These are phyloP conservation scores for Drosophila kokeensis DNA, from an alignment of 2,888 invertebrate genomes.

Conservation along the genomic window DNA sequence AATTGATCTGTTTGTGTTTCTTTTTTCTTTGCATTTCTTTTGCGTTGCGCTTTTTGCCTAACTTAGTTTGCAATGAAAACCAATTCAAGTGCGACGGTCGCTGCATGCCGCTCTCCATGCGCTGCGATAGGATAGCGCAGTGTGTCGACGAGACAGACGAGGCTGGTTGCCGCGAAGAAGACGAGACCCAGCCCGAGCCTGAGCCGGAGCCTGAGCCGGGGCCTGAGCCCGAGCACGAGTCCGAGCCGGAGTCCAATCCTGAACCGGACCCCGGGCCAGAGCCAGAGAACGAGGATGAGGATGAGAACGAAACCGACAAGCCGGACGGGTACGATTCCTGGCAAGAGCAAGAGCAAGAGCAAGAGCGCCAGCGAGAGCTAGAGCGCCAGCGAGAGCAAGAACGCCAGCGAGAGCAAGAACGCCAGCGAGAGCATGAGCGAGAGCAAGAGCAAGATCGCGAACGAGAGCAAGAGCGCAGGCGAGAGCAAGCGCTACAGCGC, in stretches of 20 bases:
- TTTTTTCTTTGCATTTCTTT: constrained; percentile 44
- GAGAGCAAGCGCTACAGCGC: constrained; percentile 46
- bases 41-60: constrained; percentile 33
- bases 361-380: constrained; percentile 83
- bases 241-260: not conserved
- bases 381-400: constrained; percentile 75
- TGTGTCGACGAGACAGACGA: constrained; percentile 90
- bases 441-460: constrained; percentile 6
- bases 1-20: constrained; percentile 17
- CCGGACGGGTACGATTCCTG: not conserved
- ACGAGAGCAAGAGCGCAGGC: constrained; percentile 69
- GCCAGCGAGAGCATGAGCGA: constrained; percentile 51
- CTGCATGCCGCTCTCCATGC: constrained; percentile 86
- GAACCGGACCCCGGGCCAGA: constrained; percentile 12
- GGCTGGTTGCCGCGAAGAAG: constrained; percentile 86
- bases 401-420: constrained; percentile 83
- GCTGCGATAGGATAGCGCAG: constrained; percentile 87
- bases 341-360: constrained; percentile 12
- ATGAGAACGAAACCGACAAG: not conserved
- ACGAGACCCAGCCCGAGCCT: constrained; percentile 83
- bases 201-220: constrained; percentile 75
- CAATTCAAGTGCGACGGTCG: constrained; percentile 88
- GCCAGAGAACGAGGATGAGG: not conserved
- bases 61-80: constrained; percentile 81
- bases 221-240: constrained; percentile 71